A percentile compares a stretch with the other conserved stretches of the same genome.
Evolutionary conservation across 2,113 vertebrate species (phyloP).

Genomic region (Sebastes schlegelii): DNA sequence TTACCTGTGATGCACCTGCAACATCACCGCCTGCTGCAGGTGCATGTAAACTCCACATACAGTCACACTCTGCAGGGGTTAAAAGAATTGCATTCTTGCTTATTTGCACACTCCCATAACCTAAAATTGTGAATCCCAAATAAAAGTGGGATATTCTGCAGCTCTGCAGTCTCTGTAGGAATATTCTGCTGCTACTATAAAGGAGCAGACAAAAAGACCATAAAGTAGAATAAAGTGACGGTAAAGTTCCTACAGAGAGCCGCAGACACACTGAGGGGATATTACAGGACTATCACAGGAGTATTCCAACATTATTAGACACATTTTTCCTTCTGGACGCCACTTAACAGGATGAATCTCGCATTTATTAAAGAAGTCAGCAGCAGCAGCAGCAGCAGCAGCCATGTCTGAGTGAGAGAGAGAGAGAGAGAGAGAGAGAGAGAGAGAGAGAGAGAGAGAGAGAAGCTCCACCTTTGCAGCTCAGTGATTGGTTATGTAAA

Average conservation of each 20-base stretch:
- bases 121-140: not conserved
- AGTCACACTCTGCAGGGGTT: not conserved
- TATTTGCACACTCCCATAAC: conserved; percentile 14
- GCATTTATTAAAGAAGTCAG: conserved; percentile 71
- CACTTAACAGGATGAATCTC: conserved; percentile 62
- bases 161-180: conserved; percentile 1
- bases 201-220: conserved; percentile 9
- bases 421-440: conserved; percentile 36
- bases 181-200: conserved; percentile 16
- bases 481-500: conserved; percentile 96
- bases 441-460: conserved; percentile 43
- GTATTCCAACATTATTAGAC: conserved; percentile 38
- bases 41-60: not conserved
- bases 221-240: conserved; percentile 50
- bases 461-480: conserved; percentile 91
- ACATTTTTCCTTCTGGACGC: conserved; percentile 44
- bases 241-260: conserved; percentile 32
- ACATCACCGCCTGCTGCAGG: not conserved
- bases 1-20: conserved; percentile 32
- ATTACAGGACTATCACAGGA: conserved; percentile 24
- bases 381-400: conserved; percentile 25
- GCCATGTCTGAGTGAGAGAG: conserved; percentile 38
- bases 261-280: conserved; percentile 18
- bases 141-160: not conserved
- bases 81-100: not conserved